Percentiles rank a stretch among this genome's conserved stretches.
Conservation (phyloP, 2,888 invertebrate genomes). For the Chydorus sphaericus region DNA sequence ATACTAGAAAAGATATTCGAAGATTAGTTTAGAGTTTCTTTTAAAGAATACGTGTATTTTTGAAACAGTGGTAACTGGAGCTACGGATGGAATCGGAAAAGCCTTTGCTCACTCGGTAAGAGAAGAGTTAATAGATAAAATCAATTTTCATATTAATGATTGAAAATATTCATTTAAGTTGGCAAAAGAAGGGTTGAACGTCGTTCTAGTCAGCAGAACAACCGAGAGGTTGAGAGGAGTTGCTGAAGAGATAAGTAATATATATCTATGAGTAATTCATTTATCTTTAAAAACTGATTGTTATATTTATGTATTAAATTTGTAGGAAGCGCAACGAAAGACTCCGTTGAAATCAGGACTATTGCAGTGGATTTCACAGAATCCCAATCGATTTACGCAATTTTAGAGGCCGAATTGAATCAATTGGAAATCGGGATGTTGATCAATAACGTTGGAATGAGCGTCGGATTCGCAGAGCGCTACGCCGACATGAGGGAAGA, state of each 20-base stretch:
- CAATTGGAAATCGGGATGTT: constrained; percentile 69
- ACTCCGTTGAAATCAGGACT: constrained; percentile 25
- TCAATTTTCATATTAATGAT: too few relatives aligned
- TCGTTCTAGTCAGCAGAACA: too few relatives aligned
- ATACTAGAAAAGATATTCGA: too few relatives aligned
- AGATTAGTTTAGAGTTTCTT: too few relatives aligned
- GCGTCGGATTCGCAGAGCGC: constrained; percentile 58
- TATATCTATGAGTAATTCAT: background rate
- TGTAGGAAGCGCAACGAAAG: background rate
- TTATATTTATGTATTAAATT: background rate
- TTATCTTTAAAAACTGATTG: background rate
- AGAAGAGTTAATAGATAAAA: too few relatives aligned
- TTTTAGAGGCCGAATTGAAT: constrained; percentile 47
- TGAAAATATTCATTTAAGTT: too few relatives aligned
- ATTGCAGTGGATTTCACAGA: constrained; percentile 68
- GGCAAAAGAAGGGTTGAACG: too few relatives aligned
- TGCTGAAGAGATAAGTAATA: background rate
- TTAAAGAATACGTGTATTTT: too few relatives aligned
- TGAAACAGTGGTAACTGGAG: background rate
- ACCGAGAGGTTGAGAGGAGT: too few relatives aligned
- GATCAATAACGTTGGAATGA: constrained; percentile 87
- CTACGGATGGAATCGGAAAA: constrained; percentile 1
- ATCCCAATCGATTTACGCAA: constrained; percentile 53
- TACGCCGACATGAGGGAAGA: constrained; percentile 33
- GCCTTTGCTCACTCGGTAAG: too few relatives aligned